Conservation (phyloP, 23 tunicate species). For the Ascidia mentula region DNA sequence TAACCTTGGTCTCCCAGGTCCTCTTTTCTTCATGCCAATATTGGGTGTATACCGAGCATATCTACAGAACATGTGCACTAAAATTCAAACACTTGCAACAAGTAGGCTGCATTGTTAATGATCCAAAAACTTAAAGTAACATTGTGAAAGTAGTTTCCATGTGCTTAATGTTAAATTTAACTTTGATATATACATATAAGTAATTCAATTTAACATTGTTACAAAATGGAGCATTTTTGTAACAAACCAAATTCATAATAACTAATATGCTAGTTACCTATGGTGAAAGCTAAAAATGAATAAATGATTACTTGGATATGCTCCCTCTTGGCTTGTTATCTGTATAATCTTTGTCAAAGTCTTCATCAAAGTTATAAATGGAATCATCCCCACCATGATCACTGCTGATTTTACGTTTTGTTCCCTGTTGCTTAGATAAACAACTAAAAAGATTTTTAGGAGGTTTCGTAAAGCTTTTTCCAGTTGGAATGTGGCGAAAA, state of each 20-base stretch:
- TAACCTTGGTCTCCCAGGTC: conserved; percentile 55
- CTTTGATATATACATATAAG: no score
- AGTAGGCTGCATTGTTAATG: no score
- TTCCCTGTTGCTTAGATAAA: conserved; percentile 3
- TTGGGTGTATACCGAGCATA: conserved; percentile 69
- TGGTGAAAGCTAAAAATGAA: no score
- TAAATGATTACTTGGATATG: neutral
- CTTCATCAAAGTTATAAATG: conserved; percentile 89
- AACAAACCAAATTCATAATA: no score
- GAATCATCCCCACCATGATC: conserved; percentile 45
- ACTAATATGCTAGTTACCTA: no score
- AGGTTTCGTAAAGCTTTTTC: conserved; percentile 86
- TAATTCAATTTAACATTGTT: no score
- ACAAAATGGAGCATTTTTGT: no score
- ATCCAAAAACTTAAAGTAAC: no score
- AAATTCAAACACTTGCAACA: no score
- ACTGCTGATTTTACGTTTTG: conserved; percentile 24
- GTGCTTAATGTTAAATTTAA: no score
- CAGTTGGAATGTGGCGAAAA: conserved; percentile 86
- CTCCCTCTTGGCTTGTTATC: neutral
- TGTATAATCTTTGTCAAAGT: conserved; percentile 27
- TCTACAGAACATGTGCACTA: conserved; percentile 1
- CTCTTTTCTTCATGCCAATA: conserved; percentile 46
- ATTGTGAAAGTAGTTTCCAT: no score
- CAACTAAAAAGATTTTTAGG: conserved; percentile 70